These are phyloP conservation scores for Drosophila jambulina DNA, from an alignment of 1,140 invertebrate species.

Conservation along the genomic window DNA sequence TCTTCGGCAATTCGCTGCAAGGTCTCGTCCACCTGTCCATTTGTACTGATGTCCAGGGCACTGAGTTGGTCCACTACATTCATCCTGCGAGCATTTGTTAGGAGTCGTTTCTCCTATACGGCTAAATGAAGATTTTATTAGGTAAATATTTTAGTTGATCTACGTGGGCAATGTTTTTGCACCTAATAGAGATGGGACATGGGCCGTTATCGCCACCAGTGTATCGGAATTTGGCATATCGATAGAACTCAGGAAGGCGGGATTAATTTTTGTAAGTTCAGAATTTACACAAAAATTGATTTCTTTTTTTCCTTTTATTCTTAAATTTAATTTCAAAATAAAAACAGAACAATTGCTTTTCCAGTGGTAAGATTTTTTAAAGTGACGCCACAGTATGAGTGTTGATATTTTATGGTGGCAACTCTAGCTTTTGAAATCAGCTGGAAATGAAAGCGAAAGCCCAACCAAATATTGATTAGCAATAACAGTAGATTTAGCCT, in stretches of 20 bases:
- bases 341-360: not conserved
- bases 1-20: conserved; percentile 57
- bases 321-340: not conserved
- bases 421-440: conserved; percentile 19
- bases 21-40: conserved; percentile 59
- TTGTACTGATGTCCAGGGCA: conserved; percentile 52
- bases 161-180: conserved; percentile 35
- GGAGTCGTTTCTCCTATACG: not conserved
- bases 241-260: not conserved
- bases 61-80: conserved; percentile 36
- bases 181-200: conserved; percentile 6
- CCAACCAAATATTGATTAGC: conserved; percentile 72
- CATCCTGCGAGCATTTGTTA: conserved; percentile 25
- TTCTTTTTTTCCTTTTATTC: not conserved
- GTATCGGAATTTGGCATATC: conserved; percentile 9
- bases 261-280: too few relatives aligned
- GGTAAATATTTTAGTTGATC: not conserved
- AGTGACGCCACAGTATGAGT: not conserved
- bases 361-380: not conserved
- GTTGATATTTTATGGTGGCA: not conserved
- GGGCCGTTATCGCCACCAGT: not conserved
- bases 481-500: conserved; percentile 49
- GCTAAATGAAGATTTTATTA: not conserved
- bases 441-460: conserved; percentile 45
- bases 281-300: too few relatives aligned